phyloP scores from a whole-genome alignment of 2,888 invertebrate genomes.

The Drosophila atripex region DNA sequence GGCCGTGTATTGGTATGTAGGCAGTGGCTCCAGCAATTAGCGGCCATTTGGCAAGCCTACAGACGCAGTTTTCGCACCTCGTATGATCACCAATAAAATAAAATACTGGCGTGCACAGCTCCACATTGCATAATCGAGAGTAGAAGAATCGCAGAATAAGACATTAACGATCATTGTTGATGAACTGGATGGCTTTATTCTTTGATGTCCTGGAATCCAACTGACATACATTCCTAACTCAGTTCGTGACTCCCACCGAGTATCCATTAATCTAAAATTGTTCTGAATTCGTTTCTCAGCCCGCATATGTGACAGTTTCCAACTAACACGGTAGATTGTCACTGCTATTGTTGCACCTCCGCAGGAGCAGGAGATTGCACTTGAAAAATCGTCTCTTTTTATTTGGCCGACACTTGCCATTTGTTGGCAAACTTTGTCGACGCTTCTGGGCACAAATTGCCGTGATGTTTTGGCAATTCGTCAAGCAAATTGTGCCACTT shows the following conservation, averaged over 20 bases:
- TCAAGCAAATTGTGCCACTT: conserved; percentile 63
- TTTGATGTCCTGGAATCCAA: no score
- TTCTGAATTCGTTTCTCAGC: background rate
- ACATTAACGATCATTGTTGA: background rate
- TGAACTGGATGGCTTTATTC: no score
- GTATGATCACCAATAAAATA: conserved; percentile 35
- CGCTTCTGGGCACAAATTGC: conserved; percentile 62
- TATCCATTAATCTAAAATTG: conserved; percentile 16
- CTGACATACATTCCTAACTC: background rate
- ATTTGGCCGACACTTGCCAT: conserved; percentile 68
- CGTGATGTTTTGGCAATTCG: conserved; percentile 74
- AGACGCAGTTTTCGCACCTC: conserved; percentile 31
- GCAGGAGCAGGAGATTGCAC: conserved; percentile 28
- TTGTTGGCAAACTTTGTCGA: conserved; percentile 55
- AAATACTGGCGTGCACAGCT: background rate
- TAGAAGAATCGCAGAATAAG: conserved; percentile 15
- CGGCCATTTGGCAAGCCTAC: conserved; percentile 31
- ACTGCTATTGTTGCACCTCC: conserved; percentile 35
- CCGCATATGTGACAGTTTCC: conserved; percentile 7
- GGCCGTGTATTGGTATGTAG: conserved; percentile 18
- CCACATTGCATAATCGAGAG: conserved; percentile 29
- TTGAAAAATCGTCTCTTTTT: conserved; percentile 44
- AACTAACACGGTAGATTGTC: conserved; percentile 48
- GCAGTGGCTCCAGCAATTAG: conserved; percentile 32
- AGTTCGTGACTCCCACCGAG: background rate